phyloP scores from a whole-genome alignment of 2,113 vertebrate genomes.

The Pardalotus punctatus region DNA sequence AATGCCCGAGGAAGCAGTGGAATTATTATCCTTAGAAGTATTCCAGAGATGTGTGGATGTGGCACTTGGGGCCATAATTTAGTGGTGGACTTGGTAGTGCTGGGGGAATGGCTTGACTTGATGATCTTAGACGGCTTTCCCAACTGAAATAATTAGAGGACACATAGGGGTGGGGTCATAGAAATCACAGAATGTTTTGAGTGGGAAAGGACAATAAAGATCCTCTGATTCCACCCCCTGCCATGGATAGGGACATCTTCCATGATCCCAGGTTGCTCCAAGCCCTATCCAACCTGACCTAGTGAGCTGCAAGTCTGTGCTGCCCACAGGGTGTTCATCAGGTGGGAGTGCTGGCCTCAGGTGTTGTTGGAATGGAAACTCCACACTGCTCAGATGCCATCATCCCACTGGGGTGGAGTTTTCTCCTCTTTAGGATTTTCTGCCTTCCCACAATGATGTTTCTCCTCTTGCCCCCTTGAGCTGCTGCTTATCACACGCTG shows the following conservation, averaged over 20 bases:
- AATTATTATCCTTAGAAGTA: background rate
- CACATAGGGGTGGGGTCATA: too few species aligned
- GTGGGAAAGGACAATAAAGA: background rate
- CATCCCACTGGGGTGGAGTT: background rate
- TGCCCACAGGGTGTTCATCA: rapidly evolving
- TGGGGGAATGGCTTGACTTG: background rate
- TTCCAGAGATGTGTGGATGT: background rate
- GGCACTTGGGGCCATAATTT: background rate
- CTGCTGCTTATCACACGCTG: background rate
- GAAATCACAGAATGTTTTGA: background rate
- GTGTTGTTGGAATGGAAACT: background rate
- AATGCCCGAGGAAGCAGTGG: background rate
- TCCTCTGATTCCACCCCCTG: background rate
- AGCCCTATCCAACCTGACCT: background rate
- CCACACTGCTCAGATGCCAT: background rate
- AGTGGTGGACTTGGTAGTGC: background rate
- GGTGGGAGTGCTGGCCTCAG: background rate
- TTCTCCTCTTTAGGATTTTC: background rate
- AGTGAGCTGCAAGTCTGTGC: background rate
- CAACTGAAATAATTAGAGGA: background rate
- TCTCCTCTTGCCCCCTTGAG: background rate
- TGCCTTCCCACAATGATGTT: background rate
- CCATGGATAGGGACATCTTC: background rate
- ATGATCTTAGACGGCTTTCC: background rate
- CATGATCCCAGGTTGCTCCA: background rate